Percentiles rank a stretch among this genome's conserved stretches.
Conservation (phyloP, 2,888 invertebrate genomes). For the Polyommatus icarus region DNA sequence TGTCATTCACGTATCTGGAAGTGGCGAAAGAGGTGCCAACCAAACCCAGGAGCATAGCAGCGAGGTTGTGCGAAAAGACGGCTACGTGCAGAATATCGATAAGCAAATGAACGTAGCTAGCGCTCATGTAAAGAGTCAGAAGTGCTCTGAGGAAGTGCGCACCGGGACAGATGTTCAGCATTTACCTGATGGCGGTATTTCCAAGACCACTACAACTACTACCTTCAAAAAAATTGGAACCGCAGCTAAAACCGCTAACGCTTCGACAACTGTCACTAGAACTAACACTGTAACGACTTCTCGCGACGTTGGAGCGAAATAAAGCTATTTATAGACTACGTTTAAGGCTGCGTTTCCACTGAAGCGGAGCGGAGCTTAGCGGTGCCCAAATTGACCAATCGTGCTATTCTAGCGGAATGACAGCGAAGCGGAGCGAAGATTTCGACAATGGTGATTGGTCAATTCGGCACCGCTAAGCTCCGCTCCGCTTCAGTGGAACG, state of each 20-base stretch:
- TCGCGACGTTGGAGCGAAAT: conserved; percentile 70
- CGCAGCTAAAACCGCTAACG: conserved; percentile 63
- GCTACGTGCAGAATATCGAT: conserved; percentile 62
- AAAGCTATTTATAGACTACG: conserved; percentile 41
- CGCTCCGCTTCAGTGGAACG: too few relatives aligned
- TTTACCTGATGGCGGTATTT: conserved; percentile 64
- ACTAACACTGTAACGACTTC: conserved; percentile 67
- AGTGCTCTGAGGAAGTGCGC: conserved; percentile 62
- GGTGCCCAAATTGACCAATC: too few relatives aligned
- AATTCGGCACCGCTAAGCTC: too few relatives aligned
- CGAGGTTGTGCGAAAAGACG: conserved; percentile 58
- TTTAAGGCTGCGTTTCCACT: too few relatives aligned
- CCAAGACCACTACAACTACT: conserved; percentile 70
- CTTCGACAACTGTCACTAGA: conserved; percentile 59
- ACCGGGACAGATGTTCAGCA: conserved; percentile 66
- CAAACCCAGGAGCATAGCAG: conserved; percentile 55
- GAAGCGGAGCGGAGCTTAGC: too few relatives aligned
- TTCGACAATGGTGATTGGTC: too few relatives aligned
- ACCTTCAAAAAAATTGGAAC: conserved; percentile 67
- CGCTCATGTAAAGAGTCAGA: conserved; percentile 62
- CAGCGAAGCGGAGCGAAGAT: too few relatives aligned
- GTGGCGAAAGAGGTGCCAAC: conserved; percentile 58
- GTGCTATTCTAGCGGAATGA: too few relatives aligned
- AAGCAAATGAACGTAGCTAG: conserved; percentile 57
- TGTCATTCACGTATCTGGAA: conserved; percentile 54